Evolutionary conservation across 2,888 invertebrate genomes (phyloP), one percentile per base, ranked within the genome.

Genomic region (Trachelus troglodyta): DNA sequence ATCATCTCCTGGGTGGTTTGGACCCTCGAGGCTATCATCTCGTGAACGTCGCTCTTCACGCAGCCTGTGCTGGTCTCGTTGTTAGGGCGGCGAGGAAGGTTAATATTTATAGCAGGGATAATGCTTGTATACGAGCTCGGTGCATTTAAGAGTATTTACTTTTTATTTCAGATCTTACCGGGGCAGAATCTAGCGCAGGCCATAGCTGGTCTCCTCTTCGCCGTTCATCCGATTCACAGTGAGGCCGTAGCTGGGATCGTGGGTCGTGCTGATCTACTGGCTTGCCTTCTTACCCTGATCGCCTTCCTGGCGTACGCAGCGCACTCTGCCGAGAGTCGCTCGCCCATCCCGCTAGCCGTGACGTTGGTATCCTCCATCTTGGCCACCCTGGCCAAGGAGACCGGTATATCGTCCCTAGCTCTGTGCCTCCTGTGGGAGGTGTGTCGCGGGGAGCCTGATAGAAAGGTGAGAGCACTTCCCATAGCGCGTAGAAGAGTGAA

Each of bases 211-310:
- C 93, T 98, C 12, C 94, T 98, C 69, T 99, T 99, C 91, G 98
- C 99, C 56, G 95, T 96, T 2, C 99, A 99, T 92, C 99, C 99
- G 23, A 95, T 99, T 86, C 99, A 99, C 93, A 97, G 98, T 4
- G 99, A 99, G 92, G 98, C 99, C 0, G 98, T 99, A 56, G 97
- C 98, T 0, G 98, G 98, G 34, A 94, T 98, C 75, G 99, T 99
- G 23, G 99, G 99, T 2, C 94, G 99, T 78, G 98, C 99, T 3
- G 99, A 99, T 91, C 93, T 99, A 73, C 96, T 97, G 35, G 97
- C 98, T 23, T 97, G 98, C 90, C 95, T 97, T 87, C 96, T 98
- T 92, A 98, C 97, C 92, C 94, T 98, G 81, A 93, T 97, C 81
- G 96, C 98, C 84, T 96, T 98, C 90, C 93, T 98, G 86, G 94